Conservation (phyloP, 2,888 invertebrate genomes). For the Pseudococcus jackbeardsleyi region DNA sequence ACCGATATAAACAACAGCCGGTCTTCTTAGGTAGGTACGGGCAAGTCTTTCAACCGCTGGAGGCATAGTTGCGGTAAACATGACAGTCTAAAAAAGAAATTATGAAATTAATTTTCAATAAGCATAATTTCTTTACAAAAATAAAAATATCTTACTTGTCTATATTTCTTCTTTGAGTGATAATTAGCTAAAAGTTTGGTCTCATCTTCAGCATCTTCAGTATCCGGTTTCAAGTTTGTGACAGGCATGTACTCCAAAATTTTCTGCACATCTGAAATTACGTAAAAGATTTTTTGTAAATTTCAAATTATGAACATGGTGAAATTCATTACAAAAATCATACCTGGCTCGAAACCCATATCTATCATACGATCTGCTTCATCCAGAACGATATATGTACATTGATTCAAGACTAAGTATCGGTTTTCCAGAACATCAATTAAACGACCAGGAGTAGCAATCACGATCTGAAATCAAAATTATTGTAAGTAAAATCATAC, state of each 20-base stretch:
- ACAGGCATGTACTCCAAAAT: slow-evolving; percentile 99
- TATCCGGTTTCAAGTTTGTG: slow-evolving; percentile 96
- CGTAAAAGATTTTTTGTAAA: not conserved
- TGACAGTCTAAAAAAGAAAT: slow-evolving; percentile 83
- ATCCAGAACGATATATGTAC: slow-evolving; percentile 96
- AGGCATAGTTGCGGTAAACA: slow-evolving; percentile 99
- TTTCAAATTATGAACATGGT: slow-evolving; percentile 9
- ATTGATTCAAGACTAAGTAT: slow-evolving; percentile 95
- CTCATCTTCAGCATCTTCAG: slow-evolving; percentile 97
- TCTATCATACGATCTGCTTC: slow-evolving; percentile 99
- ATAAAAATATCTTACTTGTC: slow-evolving; percentile 76
- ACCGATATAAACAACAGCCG: slow-evolving; percentile 97
- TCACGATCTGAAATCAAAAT: slow-evolving; percentile 82
- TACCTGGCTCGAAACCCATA: slow-evolving; percentile 96
- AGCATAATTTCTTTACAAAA: not conserved
- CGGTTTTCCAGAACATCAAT: slow-evolving; percentile 98
- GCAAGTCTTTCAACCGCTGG: slow-evolving; percentile 97
- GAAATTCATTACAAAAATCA: slow-evolving; percentile 66
- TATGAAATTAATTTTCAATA: not conserved
- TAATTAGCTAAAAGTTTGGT: slow-evolving; percentile 92
- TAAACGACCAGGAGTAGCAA: slow-evolving; percentile 99
- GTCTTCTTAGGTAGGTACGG: slow-evolving; percentile 92
- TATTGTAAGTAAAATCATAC: not conserved
- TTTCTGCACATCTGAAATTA: slow-evolving; percentile 84
- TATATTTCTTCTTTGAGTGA: slow-evolving; percentile 94